phyloP scores from a whole-genome alignment of 2,113 vertebrate genomes.

The Zosterops japonicus region DNA sequence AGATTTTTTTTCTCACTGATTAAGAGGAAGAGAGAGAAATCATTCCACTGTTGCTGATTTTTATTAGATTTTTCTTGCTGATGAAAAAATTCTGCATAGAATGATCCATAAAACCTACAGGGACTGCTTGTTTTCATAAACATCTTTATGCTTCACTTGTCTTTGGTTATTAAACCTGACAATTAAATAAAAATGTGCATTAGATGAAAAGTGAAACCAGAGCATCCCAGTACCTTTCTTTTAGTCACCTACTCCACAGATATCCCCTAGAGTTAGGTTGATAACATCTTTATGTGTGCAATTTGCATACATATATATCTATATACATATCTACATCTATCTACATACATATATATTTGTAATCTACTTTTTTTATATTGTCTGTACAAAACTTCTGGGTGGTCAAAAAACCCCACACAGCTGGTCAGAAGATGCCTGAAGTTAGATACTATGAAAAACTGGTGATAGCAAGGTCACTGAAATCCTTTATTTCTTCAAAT shows the following conservation, averaged over 20 bases:
- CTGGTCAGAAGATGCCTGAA: background rate
- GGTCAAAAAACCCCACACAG: background rate
- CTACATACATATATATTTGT: too few relatives aligned
- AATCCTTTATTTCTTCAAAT: background rate
- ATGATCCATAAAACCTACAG: background rate
- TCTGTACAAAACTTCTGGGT: background rate
- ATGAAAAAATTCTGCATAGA: background rate
- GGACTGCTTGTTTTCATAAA: background rate
- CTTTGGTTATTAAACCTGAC: background rate
- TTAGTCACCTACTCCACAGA: background rate
- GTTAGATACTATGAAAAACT: background rate
- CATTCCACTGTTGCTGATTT: background rate
- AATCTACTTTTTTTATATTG: background rate
- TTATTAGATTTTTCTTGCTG: background rate
- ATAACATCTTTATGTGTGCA: background rate
- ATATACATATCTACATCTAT: background rate
- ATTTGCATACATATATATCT: background rate
- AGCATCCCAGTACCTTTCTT: background rate
- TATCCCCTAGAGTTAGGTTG: background rate
- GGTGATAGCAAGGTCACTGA: background rate
- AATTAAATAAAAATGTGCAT: background rate
- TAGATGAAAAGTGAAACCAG: background rate
- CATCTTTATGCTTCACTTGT: background rate
- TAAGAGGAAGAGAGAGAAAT: background rate
- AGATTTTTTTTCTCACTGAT: background rate